phyloP scores from a whole-genome alignment of 2,113 vertebrate species.

The Canis aureus region DNA sequence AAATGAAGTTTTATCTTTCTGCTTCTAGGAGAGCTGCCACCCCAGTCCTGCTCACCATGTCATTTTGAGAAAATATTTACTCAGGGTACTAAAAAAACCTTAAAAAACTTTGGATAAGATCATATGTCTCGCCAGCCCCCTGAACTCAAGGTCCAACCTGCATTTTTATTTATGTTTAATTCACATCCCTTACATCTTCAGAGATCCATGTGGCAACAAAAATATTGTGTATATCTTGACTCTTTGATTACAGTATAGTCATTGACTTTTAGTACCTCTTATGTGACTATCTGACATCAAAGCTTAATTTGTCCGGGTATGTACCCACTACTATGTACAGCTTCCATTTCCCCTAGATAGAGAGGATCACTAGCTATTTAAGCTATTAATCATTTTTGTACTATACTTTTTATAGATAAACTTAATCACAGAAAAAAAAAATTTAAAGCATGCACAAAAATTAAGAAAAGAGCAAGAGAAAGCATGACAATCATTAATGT shows the following conservation, averaged over 20 bases:
- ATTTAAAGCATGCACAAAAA: not conserved
- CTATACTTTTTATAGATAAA: not conserved
- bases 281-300: not conserved
- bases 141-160: not conserved
- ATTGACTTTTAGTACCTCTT: not conserved
- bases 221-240: not conserved
- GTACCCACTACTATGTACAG: not conserved
- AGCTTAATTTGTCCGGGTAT: not conserved
- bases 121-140: not conserved
- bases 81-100: not conserved
- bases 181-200: not conserved
- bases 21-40: not conserved
- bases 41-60: not conserved
- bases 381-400: not conserved
- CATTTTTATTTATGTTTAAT: conserved; percentile 35
- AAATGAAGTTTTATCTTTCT: not conserved
- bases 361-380: not conserved
- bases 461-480: not conserved
- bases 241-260: not conserved
- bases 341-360: not conserved
- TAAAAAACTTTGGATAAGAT: not conserved
- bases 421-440: not conserved
- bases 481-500: not conserved
- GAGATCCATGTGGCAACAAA: not conserved
- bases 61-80: conserved; percentile 21